Percentiles rank a stretch among this genome's conserved stretches.
Evolutionary conservation across 2,113 vertebrate genomes (phyloP).

Genomic region (Aleadryas rufinucha): DNA sequence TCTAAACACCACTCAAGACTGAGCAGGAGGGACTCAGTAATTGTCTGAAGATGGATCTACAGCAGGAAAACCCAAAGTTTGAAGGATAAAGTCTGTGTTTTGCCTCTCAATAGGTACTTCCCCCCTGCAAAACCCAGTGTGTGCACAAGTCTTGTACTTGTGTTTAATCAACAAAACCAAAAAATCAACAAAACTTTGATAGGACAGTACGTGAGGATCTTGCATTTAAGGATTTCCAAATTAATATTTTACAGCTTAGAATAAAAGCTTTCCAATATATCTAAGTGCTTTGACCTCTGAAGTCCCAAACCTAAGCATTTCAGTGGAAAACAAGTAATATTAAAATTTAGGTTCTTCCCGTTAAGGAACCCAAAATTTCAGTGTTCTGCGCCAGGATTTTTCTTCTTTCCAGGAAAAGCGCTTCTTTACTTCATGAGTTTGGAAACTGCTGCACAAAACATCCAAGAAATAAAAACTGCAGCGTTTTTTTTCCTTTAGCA

Average conservation of each 20-base stretch:
- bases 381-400: neutral
- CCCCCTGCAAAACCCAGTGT: neutral
- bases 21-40: neutral
- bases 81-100: neutral
- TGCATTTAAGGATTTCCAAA: neutral
- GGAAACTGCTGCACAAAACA: neutral
- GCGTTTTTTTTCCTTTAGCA: neutral
- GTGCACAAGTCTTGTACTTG: neutral
- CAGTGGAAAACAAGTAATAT: neutral
- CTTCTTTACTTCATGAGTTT: neutral
- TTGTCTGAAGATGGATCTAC: neutral
- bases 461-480: neutral
- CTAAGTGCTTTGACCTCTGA: neutral
- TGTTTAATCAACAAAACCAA: neutral
- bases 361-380: neutral
- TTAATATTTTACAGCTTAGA: neutral
- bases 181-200: neutral
- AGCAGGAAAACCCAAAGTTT: neutral
- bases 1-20: neutral
- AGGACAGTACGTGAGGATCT: fast-evolving
- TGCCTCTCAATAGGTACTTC: neutral
- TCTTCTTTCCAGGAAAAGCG: neutral
- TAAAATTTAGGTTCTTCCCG: neutral
- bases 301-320: neutral
- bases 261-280: neutral